These are phyloP conservation scores for Protobothrops mucrosquamatus DNA, from an alignment of 2,113 vertebrate genomes.

Conservation along the genomic window DNA sequence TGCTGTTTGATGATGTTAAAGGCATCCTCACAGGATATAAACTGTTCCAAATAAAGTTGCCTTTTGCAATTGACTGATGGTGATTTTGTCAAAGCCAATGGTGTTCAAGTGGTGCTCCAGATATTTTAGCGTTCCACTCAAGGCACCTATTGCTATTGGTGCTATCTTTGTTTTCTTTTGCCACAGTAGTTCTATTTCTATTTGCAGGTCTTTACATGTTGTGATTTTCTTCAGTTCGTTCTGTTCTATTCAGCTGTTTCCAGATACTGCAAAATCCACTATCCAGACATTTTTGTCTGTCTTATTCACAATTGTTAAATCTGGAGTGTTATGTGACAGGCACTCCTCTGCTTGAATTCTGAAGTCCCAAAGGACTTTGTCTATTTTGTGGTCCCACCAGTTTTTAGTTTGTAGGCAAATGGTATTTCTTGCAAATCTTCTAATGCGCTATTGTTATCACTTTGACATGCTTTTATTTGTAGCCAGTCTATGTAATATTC, in stretches of 20 bases:
- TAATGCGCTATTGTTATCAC: neutral
- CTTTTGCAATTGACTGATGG: neutral
- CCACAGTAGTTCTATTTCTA: neutral
- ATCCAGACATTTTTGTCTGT: neutral
- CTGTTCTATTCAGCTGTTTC: neutral
- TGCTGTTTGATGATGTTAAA: neutral
- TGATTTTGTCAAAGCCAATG: neutral
- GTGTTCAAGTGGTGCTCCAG: neutral
- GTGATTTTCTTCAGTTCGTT: neutral
- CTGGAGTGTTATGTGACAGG: neutral
- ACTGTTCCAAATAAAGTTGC: neutral
- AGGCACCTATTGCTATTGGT: neutral
- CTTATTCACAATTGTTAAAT: neutral
- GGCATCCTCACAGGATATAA: neutral
- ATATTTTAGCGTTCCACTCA: neutral
- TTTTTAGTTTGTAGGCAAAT: neutral
- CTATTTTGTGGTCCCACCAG: neutral
- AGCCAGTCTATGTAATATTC: neutral
- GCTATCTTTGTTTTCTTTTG: slow-evolving; percentile 37
- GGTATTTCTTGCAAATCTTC: neutral
- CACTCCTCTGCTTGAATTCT: neutral
- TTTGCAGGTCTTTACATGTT: neutral
- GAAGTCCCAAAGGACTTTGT: neutral
- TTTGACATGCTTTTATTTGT: neutral
- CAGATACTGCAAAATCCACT: neutral